Evolutionary conservation across 2,113 vertebrate genomes (phyloP), one percentile per base, ranked within the genome.

Genomic region (Phalacrocorax aristotelis): DNA sequence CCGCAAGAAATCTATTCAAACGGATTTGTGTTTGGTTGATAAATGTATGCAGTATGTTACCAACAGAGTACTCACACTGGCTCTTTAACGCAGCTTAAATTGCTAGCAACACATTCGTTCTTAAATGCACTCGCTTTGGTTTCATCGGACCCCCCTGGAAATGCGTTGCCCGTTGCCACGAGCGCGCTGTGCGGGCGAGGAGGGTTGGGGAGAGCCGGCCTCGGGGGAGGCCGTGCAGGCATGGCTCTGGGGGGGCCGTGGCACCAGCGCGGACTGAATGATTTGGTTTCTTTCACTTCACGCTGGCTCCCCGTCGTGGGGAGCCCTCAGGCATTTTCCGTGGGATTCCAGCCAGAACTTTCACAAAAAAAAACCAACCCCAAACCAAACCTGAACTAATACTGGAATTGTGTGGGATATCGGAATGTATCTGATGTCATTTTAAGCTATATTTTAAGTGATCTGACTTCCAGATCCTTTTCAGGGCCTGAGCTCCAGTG

Each of bases 101-200:
- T 79, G 9, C 62, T 10, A 18, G 26, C 29, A 42, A 15, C 40
- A 23, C 49, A 1, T 51, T 51, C 4, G 5, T 48, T 46, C 57
- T 55, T 27, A 38, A 70, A 44, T 2, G 51, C 2, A 6, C 70
- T 74, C 25, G 2, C 40, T 42, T 83, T 49, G 55, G 23, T 91
- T 86, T 27, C 38, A 9, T 4, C 19, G 36, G 20, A 2, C 3
- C 30, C 61, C 65, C 32, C 21, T 20, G 44, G 71, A 13, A 70
- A 34, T 0, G 14, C 19, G 64, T 36, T 66, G 42, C 66, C 34
- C 1, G 0, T 40, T 20, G 66, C 34, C 8, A 8, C 6, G 19
- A 62, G 38, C 3, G 3, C 4, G 15, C 4, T 19, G 42, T 44
- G 49, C 32, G 15, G 76, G 62, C 6, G 4, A 44, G 46, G 52